A percentile compares a stretch with the other conserved stretches of the same genome.
phyloP scores from a whole-genome alignment of 64 coral and sea anemone species.

The Montipora sp. region DNA sequence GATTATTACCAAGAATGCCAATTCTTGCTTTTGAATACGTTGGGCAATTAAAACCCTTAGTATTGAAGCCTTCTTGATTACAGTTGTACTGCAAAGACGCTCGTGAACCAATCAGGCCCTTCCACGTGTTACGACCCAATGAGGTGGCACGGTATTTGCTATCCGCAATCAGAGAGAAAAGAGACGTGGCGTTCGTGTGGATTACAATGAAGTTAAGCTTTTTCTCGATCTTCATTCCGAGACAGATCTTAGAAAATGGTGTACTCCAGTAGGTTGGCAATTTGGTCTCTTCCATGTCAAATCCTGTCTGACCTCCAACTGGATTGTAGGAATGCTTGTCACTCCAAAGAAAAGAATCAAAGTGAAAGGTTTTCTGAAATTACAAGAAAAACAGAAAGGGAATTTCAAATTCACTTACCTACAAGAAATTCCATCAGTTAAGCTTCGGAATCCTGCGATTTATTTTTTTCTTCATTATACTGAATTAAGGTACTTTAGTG shows the following conservation, averaged over 20 bases:
- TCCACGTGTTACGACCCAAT: constrained; percentile 33
- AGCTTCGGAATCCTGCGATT: not conserved
- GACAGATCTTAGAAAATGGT: constrained; percentile 23
- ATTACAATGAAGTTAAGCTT: not conserved
- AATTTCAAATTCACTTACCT: not conserved
- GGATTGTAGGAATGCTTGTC: not conserved
- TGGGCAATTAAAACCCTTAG: not conserved
- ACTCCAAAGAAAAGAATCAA: constrained; percentile 30
- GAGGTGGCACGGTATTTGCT: constrained; percentile 3
- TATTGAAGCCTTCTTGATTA: constrained; percentile 63
- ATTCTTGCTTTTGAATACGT: constrained; percentile 25
- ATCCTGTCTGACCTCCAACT: not conserved
- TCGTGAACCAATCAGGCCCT: constrained; percentile 3
- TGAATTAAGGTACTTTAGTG: too few species aligned
- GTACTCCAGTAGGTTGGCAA: constrained; percentile 29
- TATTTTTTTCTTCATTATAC: not conserved
- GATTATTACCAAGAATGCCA: constrained; percentile 47
- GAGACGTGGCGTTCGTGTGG: not conserved
- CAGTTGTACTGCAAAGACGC: constrained; percentile 50
- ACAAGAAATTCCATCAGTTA: not conserved
- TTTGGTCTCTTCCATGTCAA: not conserved
- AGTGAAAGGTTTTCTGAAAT: constrained; percentile 38
- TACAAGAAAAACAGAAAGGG: not conserved
- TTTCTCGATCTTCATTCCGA: constrained; percentile 25
- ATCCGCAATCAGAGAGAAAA: constrained; percentile 41